Evolutionary conservation across 2,888 invertebrate species (phyloP), one percentile per base, ranked within the genome.

Genomic region (Eueremaeus valkanovi): DNA sequence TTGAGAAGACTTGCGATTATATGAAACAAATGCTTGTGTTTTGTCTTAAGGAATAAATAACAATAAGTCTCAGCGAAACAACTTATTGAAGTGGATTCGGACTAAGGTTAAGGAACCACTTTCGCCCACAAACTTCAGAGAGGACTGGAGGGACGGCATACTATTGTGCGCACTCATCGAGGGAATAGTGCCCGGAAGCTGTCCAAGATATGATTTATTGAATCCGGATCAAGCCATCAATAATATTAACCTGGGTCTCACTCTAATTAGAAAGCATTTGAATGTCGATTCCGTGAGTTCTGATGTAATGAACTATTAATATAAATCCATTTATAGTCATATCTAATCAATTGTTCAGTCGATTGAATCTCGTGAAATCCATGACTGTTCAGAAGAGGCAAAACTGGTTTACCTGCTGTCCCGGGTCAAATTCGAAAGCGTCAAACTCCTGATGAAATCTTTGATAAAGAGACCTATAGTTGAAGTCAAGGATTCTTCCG

Each of bases 111-210:
- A 72, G 21, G 55, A 49, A 36, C 72, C 70, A 1, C 31, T 55
- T 6, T 68, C 45, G 1, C 76, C 77, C 5, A 31, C 70, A 18
- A 81, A 83, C 77, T 82, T 83, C 76, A 79, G 78, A 9, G 77
- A 80, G 3, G 80, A 80, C 51, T 84, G 84, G 84, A 80, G 81
- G 8, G 83, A 83, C 77, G 84, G 84, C 0, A 81, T 82, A 8
- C 80, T 81, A 0, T 79, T 84, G 9, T 83, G 84, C 76, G 82
- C 82, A 13, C 80, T 84, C 3, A 75, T 83, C 49, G 83, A 84
- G 74, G 80, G 81, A 3, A 77, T 83, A 27, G 81, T 80, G 51
- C 83, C 83, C 0, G 83, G 84, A 0, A 80, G 81, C 33, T 83
- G 83, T 79, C 83, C 83, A 0, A 80, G 81, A 33, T 81, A 79